Evolutionary conservation across 1,140 invertebrate genomes (phyloP).

Genomic region (Neodiprion pinetum): DNA sequence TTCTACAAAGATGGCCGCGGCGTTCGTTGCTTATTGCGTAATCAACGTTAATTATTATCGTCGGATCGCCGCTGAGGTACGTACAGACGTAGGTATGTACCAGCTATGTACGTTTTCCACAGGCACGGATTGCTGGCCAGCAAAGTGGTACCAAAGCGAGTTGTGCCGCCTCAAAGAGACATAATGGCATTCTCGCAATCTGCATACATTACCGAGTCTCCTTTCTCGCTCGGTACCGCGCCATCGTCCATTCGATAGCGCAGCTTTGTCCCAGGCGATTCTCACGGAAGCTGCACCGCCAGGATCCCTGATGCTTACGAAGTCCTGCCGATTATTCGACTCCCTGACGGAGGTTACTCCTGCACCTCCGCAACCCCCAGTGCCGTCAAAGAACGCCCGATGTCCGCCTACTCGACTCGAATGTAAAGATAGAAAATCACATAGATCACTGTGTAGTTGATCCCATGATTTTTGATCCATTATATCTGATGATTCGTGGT

Average conservation of each 20-base stretch:
- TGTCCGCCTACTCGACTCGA: too few relatives aligned
- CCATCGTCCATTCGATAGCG: neutral
- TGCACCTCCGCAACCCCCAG: too few relatives aligned
- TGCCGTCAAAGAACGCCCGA: too few relatives aligned
- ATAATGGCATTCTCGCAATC: constrained; percentile 55
- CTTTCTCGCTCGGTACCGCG: neutral
- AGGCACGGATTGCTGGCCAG: neutral
- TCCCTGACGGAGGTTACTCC: too few relatives aligned
- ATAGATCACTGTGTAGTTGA: too few relatives aligned
- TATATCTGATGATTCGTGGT: too few relatives aligned
- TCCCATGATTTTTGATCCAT: too few relatives aligned
- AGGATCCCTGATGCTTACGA: neutral
- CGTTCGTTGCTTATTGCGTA: constrained; percentile 15
- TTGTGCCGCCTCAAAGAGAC: constrained; percentile 43
- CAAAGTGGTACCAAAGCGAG: constrained; percentile 21
- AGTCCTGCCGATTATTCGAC: neutral
- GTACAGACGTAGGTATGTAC: neutral
- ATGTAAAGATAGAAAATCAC: too few relatives aligned
- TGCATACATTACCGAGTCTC: constrained; percentile 53
- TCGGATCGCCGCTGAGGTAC: constrained; percentile 10
- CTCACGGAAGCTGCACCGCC: neutral
- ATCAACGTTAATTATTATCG: constrained; percentile 22
- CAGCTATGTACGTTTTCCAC: neutral
- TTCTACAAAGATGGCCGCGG: neutral
- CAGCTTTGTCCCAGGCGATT: neutral